These are phyloP conservation scores for Meiosimyza platycephala DNA, from an alignment of 2,888 invertebrate species.

Conservation along the genomic window DNA sequence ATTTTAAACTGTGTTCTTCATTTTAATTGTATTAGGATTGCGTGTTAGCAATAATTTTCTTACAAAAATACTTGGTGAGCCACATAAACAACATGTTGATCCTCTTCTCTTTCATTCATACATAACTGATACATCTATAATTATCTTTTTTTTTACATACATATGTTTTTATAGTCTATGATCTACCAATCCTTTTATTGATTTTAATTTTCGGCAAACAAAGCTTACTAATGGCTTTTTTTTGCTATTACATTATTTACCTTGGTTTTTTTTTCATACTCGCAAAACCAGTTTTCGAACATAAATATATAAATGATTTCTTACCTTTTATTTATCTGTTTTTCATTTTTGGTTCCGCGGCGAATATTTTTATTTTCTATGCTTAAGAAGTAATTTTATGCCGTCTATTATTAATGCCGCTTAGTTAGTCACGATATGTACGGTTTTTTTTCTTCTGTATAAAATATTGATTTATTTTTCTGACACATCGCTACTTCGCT, in stretches of 20 bases:
- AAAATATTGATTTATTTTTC: conserved; percentile 1
- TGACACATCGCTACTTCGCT: not conserved
- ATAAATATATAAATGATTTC: too few relatives aligned
- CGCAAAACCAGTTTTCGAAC: too few relatives aligned
- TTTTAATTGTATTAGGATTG: too few relatives aligned
- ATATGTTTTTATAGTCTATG: not conserved
- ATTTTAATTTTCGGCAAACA: not conserved
- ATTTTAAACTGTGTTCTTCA: too few relatives aligned
- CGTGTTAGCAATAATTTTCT: not conserved
- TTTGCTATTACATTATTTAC: too few relatives aligned
- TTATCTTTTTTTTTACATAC: not conserved
- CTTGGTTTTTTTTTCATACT: too few relatives aligned
- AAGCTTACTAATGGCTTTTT: too few relatives aligned
- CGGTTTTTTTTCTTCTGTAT: not conserved
- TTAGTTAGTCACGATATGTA: too few relatives aligned
- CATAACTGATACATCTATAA: too few relatives aligned
- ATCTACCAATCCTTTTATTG: conserved; percentile 16
- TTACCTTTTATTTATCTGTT: not conserved
- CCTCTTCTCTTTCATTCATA: not conserved
- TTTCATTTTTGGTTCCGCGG: not conserved
- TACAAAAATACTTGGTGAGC: not conserved
- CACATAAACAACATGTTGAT: conserved; percentile 16
- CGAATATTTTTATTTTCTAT: not conserved
- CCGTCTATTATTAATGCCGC: conserved; percentile 4
- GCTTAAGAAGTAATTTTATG: not conserved